Evolutionary conservation across 2,113 vertebrate species (phyloP).

Genomic region (Amblyornis subalaris): DNA sequence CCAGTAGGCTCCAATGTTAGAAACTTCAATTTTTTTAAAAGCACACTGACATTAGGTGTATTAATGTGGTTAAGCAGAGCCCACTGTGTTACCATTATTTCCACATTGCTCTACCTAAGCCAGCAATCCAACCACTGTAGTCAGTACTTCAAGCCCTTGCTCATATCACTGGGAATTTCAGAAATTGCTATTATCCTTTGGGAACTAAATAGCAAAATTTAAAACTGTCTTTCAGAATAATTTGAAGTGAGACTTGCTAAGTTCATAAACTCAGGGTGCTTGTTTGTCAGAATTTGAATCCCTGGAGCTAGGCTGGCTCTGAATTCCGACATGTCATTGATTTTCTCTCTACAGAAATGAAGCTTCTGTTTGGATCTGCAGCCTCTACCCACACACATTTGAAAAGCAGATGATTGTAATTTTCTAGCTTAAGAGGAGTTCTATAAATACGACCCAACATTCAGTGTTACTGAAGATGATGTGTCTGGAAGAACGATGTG

Average conservation of each 20-base stretch:
- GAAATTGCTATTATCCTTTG: neutral
- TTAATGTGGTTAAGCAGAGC: neutral
- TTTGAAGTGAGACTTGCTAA: neutral
- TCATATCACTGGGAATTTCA: neutral
- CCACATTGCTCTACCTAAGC: neutral
- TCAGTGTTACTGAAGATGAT: neutral
- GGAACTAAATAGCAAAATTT: neutral
- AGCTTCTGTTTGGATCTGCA: constrained; percentile 25
- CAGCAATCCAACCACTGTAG: neutral
- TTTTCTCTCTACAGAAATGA: constrained; percentile 30
- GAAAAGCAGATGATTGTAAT: constrained; percentile 56
- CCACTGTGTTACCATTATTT: neutral
- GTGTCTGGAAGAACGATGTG: constrained; percentile 4
- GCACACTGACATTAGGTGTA: neutral
- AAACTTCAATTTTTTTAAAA: neutral
- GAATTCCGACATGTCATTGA: constrained; percentile 7
- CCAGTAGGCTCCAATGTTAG: rapidly evolving
- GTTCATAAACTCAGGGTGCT: neutral
- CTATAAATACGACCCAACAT: constrained; percentile 52
- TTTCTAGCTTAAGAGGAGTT: constrained; percentile 35
- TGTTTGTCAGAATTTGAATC: constrained; percentile 2
- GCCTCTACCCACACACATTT: constrained; percentile 31
- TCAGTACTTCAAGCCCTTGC: neutral
- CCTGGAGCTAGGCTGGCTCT: neutral
- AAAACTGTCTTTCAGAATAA: constrained; percentile 12